phyloP scores from a whole-genome alignment of 2,797 vertebrate genomes.

The Okamejei kenojei region DNA sequence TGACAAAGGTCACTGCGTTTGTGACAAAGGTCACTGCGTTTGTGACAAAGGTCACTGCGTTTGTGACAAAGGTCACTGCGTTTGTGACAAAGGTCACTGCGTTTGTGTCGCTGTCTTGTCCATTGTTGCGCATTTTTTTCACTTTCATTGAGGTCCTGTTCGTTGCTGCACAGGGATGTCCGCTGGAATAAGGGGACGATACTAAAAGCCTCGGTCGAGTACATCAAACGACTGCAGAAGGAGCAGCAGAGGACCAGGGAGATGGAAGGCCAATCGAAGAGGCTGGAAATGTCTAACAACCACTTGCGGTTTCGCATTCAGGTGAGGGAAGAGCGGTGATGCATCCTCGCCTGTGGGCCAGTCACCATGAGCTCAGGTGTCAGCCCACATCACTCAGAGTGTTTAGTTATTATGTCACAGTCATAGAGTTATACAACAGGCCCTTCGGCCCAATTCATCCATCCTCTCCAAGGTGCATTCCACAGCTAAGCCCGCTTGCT shows the following conservation, averaged over 20 bases:
- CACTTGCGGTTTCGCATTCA: constrained; percentile 89
- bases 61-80: not conserved
- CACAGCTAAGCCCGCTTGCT: too few species aligned
- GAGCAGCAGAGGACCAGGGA: constrained; percentile 83
- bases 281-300: constrained; percentile 90
- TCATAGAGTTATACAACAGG: not conserved
- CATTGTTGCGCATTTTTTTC: not conserved
- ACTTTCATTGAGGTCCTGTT: not conserved
- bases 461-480: too few species aligned
- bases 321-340: constrained; percentile 53
- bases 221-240: constrained; percentile 97
- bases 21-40: not conserved
- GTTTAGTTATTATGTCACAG: not conserved
- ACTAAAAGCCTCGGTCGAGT: constrained; percentile 88
- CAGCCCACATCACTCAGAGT: too few species aligned
- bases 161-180: constrained; percentile 66
- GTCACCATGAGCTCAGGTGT: not conserved
- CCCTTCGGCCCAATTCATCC: too few species aligned
- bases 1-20: not conserved
- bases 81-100: too few species aligned
- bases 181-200: constrained; percentile 99
- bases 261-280: constrained; percentile 86
- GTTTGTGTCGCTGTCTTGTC: not conserved
- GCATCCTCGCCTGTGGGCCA: too few species aligned
- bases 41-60: not conserved